These are phyloP conservation scores for Margaritifera margaritifera DNA, from an alignment of 2,888 invertebrate genomes.

Conservation along the genomic window DNA sequence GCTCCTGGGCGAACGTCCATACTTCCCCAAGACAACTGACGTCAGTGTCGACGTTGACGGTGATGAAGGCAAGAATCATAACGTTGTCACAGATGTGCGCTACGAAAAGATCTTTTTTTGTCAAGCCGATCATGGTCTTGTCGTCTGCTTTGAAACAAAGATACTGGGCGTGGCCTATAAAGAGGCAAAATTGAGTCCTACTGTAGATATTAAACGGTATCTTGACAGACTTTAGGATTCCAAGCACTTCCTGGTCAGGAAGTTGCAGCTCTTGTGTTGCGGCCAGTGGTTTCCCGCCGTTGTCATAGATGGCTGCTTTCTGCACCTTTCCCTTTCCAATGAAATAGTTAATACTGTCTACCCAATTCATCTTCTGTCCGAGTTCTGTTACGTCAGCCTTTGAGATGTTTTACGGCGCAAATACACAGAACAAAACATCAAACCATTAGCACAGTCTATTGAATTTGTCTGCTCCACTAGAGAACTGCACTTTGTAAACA, in stretches of 20 bases:
- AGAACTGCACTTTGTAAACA: no score
- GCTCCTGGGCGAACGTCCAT: conserved; percentile 50
- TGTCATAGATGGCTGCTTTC: conserved; percentile 43
- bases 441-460: no score
- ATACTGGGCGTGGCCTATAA: conserved; percentile 37
- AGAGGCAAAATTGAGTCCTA: conserved; percentile 42
- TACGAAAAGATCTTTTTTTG: conserved; percentile 42
- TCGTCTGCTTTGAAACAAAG: conserved; percentile 45
- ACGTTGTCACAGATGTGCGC: conserved; percentile 45
- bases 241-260: conserved; percentile 42
- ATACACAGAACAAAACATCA: no score
- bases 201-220: conserved; percentile 38
- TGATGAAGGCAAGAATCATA: conserved; percentile 43
- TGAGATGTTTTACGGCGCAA: no score
- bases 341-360: conserved; percentile 43
- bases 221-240: conserved; percentile 34
- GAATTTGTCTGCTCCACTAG: no score
- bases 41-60: conserved; percentile 23
- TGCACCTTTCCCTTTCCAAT: conserved; percentile 41
- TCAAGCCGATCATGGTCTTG: conserved; percentile 41
- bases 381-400: no score
- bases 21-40: conserved; percentile 47
- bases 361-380: conserved; percentile 33
- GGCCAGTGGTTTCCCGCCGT: conserved; percentile 44
- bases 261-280: conserved; percentile 38